Evolutionary conservation across 1,140 invertebrate species (phyloP).

Genomic region (Bilobella aurantiaca): DNA sequence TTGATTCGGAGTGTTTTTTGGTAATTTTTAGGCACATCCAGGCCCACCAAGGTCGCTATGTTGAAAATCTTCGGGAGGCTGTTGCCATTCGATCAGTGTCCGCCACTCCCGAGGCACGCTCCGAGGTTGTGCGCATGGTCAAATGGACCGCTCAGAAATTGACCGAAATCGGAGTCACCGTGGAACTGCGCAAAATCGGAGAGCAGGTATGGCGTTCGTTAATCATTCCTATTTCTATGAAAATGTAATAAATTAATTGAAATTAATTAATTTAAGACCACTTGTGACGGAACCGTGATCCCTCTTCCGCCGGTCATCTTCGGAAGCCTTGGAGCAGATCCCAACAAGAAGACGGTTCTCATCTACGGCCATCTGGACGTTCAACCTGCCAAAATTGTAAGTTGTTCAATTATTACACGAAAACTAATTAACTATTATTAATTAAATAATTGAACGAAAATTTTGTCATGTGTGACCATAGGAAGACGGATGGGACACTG

Average conservation of each 20-base stretch:
- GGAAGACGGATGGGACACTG: constrained; percentile 54
- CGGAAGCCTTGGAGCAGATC: constrained; percentile 71
- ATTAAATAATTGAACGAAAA: not conserved
- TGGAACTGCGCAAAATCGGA: constrained; percentile 8
- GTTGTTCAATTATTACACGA: not conserved
- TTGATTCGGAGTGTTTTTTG: not conserved
- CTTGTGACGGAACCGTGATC: constrained; percentile 59
- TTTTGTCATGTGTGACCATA: not conserved
- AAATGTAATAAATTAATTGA: not conserved
- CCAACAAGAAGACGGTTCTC: constrained; percentile 78
- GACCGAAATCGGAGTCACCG: constrained; percentile 38
- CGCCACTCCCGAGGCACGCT: constrained; percentile 67
- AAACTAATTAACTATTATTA: constrained; percentile 5
- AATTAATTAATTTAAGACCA: constrained; percentile 41
- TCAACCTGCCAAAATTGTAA: constrained; percentile 70
- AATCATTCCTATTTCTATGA: not conserved
- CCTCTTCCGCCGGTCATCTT: constrained; percentile 78
- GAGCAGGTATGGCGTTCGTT: not conserved
- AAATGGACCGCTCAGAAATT: constrained; percentile 57
- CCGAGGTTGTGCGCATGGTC: constrained; percentile 64
- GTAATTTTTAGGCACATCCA: constrained; percentile 57
- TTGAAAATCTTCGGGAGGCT: constrained; percentile 67
- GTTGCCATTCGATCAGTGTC: constrained; percentile 93
- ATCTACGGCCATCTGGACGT: constrained; percentile 98
- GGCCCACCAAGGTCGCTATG: constrained; percentile 61